These are phyloP conservation scores for Jacana jacana DNA, from an alignment of 2,113 vertebrate genomes.

Conservation along the genomic window DNA sequence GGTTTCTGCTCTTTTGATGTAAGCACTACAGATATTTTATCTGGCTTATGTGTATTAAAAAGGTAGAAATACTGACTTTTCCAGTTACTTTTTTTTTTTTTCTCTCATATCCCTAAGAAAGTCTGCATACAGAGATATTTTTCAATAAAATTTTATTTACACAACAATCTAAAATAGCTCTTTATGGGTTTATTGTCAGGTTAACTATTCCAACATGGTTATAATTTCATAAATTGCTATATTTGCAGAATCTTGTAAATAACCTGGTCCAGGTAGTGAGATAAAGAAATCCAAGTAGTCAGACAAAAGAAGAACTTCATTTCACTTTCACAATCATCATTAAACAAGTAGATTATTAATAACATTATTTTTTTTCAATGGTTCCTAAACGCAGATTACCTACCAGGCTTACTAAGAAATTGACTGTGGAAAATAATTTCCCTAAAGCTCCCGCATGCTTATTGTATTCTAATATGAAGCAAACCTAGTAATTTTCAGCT, in stretches of 20 bases:
- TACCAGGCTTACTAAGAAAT: background rate
- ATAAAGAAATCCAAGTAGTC: background rate
- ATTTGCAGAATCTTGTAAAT: background rate
- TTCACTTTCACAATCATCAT: background rate
- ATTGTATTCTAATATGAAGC: background rate
- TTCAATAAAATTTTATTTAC: background rate
- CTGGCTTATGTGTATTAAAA: background rate
- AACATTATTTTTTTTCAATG: background rate
- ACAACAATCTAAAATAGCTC: background rate
- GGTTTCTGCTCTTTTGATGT: background rate
- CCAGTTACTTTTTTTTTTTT: no score
- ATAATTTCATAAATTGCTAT: background rate
- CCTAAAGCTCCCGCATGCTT: background rate
- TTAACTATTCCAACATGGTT: background rate
- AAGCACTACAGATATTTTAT: background rate
- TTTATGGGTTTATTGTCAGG: background rate
- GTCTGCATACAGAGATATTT: background rate
- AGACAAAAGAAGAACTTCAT: background rate
- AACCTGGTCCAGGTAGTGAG: background rate
- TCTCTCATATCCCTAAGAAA: background rate
- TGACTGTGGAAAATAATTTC: background rate
- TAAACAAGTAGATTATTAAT: background rate
- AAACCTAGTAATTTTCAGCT: background rate
- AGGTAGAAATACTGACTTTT: background rate
- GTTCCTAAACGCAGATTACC: background rate